Base-by-base conservation (phyloP, 2,888 invertebrate genomes). In the Orthosia cruda region DNA sequence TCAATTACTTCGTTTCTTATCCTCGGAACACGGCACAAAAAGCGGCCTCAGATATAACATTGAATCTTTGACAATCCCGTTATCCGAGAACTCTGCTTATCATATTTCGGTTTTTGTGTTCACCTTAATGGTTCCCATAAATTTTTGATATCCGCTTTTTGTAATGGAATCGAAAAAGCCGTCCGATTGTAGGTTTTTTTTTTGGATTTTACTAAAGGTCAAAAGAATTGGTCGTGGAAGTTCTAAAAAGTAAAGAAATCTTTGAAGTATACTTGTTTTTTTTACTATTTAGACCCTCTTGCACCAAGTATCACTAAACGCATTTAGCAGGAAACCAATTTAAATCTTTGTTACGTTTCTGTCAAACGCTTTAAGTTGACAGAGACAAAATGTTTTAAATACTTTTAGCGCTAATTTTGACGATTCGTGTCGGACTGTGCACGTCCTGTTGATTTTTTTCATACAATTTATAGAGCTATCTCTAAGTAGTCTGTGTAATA, bases 61-160 rank as follows among this genome's bases (percentile, higher is more conserved):
- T 88, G 85, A 87, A 77, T 84, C 82, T 93, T 93, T 92, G 92
- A 90, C 91, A 90, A 88, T 93, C 92, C 96, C 95, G 96, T 95
- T 96, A 95, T 85, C 89, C 68, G 71, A 76, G 59, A 71, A 58
- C 75, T 77, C 74, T 80, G 82, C 82, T 90, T 87, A 80, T 78
- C 85, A 86, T 87, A 84, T 81, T 94, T 94, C 92, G 90, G 94
- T 95, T 95, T 93, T 96, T 95, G 94, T 93, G 89, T 89, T 88
- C 88, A 84, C 89, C 93, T 93, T 96, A 95, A 96, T 95, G 94
- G 95, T 93, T 89, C 91, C 94, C 95, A 95, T 95, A 96, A 94
- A 96, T 95, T 94, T 93, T 93, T 94, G 93, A 95, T 95, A 94
- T 81, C 93, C 92, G 90, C 90, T 93, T 91, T 92, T 92, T 92